phyloP scores from a whole-genome alignment of 2,113 vertebrate species.

The Thunnus thynnus region DNA sequence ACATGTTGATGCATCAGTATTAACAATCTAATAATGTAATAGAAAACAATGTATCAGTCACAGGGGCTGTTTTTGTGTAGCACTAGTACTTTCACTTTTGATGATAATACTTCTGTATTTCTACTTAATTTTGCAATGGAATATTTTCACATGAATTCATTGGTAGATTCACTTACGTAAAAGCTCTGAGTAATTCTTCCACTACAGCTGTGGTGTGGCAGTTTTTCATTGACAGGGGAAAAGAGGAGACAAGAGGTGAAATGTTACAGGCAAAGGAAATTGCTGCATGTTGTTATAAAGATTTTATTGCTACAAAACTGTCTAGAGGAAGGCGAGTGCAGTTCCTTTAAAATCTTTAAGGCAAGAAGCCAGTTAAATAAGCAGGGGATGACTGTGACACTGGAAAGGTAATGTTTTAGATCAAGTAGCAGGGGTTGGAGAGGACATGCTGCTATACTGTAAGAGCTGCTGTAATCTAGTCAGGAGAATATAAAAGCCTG shows the following conservation, averaged over 20 bases:
- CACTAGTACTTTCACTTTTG: neutral
- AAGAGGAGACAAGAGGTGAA: constrained; percentile 1
- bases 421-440: constrained; percentile 16
- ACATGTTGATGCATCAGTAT: neutral
- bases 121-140: no score
- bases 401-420: constrained; percentile 28
- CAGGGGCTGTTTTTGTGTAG: neutral
- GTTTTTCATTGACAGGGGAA: neutral
- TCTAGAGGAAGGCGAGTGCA: neutral
- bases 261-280: constrained; percentile 36
- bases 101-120: no score
- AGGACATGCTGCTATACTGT: neutral
- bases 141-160: neutral
- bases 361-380: constrained; percentile 17
- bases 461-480: constrained; percentile 27
- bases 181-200: neutral
- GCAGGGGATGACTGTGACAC: constrained; percentile 31
- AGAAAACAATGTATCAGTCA: neutral
- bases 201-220: neutral
- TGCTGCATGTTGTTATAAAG: constrained; percentile 14
- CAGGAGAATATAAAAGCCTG: constrained; percentile 23
- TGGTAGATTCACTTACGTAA: neutral
- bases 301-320: constrained; percentile 5
- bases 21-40: neutral
- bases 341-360: constrained; percentile 6